Conservation (phyloP, 2,797 vertebrate species). For the Chaenodraco wilsoni region DNA sequence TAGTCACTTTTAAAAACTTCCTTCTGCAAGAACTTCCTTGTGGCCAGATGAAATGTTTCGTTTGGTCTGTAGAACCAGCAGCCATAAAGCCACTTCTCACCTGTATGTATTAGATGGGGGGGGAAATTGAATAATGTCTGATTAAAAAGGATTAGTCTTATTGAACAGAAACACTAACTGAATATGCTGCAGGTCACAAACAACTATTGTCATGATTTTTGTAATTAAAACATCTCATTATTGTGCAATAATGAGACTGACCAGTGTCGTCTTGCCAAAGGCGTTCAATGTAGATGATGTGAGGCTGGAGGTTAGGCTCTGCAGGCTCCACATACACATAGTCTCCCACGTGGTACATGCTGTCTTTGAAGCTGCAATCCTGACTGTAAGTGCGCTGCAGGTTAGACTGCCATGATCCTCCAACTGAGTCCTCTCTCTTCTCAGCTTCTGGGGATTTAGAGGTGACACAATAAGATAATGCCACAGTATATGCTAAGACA, state of each 20-base stretch:
- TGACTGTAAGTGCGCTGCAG: conserved; percentile 96
- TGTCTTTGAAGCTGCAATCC: conserved; percentile 98
- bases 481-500: background rate
- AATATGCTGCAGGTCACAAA: rapidly evolving
- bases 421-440: conserved; percentile 92
- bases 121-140: background rate
- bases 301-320: conserved; percentile 92
- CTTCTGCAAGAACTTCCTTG: conserved; percentile 97
- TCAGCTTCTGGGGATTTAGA: conserved; percentile 89
- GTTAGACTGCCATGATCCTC: conserved; percentile 88
- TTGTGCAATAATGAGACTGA: conserved; percentile 66
- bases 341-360: conserved; percentile 97
- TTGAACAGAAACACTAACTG: background rate
- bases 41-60: conserved; percentile 98
- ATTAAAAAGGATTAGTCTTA: background rate
- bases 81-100: conserved; percentile 98
- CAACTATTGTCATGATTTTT: background rate
- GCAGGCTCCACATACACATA: conserved; percentile 98
- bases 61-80: conserved; percentile 99
- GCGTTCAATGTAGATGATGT: conserved; percentile 97
- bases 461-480: conserved; percentile 25
- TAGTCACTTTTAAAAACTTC: conserved; percentile 99
- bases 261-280: conserved; percentile 96
- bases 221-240: background rate
- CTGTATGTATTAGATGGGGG: conserved; percentile 68